phyloP scores from a whole-genome alignment of 64 coral and sea anemone genomes.

The Orbicella faveolata region DNA sequence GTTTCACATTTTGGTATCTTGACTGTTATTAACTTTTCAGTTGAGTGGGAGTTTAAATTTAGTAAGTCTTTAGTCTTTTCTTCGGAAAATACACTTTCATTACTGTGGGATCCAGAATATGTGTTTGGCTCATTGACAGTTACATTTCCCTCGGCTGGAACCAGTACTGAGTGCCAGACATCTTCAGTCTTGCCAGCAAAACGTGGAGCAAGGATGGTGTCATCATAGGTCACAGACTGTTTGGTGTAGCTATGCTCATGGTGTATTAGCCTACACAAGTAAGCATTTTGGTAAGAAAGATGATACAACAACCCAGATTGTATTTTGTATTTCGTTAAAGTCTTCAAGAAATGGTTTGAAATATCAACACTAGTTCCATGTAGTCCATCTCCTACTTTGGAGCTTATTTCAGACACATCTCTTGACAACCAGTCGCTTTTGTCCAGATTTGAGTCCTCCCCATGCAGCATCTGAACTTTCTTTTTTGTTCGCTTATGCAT shows the following conservation, averaged over 20 bases:
- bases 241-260: slow-evolving; percentile 29
- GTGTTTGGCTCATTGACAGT: background rate
- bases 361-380: no score
- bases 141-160: background rate
- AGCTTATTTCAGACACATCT: background rate
- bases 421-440: slow-evolving; percentile 42
- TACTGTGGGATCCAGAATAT: background rate
- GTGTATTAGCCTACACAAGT: slow-evolving; percentile 14
- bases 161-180: background rate
- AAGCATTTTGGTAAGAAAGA: slow-evolving; percentile 33
- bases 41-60: background rate
- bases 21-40: background rate
- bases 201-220: background rate
- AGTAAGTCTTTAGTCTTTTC: background rate
- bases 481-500: slow-evolving; percentile 14
- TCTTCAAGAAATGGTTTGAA: no score
- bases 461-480: slow-evolving; percentile 14
- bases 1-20: background rate
- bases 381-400: no score
- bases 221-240: background rate
- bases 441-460: background rate
- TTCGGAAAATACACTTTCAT: background rate
- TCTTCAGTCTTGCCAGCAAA: background rate
- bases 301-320: slow-evolving; percentile 28
- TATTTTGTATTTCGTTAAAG: slow-evolving; percentile 8